Base-by-base conservation (phyloP, 2,888 invertebrate genomes). In the Drosophila macrospina region DNA sequence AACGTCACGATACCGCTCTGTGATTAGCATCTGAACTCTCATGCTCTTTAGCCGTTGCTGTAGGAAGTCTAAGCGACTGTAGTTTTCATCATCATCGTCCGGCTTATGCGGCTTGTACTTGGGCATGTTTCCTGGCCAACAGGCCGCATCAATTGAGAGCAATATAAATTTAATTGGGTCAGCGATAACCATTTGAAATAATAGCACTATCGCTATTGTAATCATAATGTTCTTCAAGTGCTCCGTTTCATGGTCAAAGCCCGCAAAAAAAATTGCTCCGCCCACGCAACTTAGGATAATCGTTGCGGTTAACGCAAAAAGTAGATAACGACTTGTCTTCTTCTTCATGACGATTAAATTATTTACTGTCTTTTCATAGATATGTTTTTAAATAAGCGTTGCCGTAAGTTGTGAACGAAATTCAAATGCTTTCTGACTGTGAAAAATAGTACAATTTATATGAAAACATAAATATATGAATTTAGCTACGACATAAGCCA, bases 1-100 rank as follows among this genome's bases (percentile, higher is more conserved):
- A 45, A 87, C 88, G 32, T 89, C 74, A 15, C 88, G 80, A 56
- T 88, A 85, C 0, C 73, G 66, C 15, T 80, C 63, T 0, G 74
- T 63, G 4, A 90, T 63, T 0, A 68, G 8, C 5, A 89, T 62
- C 15, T 89, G 78, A 2, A 71, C 50, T 37, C 80, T 67, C 24
- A 87, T 24, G 8, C 81, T 82, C 4, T 7, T 39, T 4, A 91
- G 45, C 0, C 80, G 81, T 5, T 78, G 55, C 61, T 75, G 74
- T 0, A 90, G 65, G 15, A 67, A 87, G 2, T 82, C 67, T 13
- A 72, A 51, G 0, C 78, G 78, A 32, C 70, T 69, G 5, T 64
- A 39, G 0, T 69, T 13, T 0, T 28, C 34, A 0, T 45, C 26
- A 0, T 34, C 20, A 0, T 34, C 16, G 2, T 24, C 20, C 0